These are phyloP conservation scores for Leptinotarsa haldemani DNA, from an alignment of 2,888 invertebrate species.

Conservation along the genomic window DNA sequence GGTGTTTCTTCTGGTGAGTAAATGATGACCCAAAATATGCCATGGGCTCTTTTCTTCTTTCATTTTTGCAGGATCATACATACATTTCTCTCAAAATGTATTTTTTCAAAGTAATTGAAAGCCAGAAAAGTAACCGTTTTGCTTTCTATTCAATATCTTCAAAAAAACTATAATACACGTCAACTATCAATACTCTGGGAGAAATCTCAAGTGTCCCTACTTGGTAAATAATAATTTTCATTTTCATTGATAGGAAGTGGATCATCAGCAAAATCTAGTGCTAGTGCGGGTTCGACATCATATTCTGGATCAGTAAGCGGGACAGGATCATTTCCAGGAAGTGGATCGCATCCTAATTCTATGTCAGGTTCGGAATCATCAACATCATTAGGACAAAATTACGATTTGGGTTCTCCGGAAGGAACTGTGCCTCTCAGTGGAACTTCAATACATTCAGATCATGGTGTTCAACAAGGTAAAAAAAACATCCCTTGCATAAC, in stretches of 20 bases:
- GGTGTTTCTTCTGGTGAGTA: background rate
- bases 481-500: background rate
- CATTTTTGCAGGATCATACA: too few species aligned
- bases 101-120: too few species aligned
- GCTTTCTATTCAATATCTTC: background rate
- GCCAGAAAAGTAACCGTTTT: background rate
- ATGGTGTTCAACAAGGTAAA: background rate
- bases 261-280: slow-evolving; percentile 18
- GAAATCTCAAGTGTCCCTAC: too few species aligned
- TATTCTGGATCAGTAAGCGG: slow-evolving; percentile 25
- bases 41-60: too few species aligned
- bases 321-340: background rate
- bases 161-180: background rate
- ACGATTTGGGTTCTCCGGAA: background rate
- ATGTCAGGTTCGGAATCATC: too few species aligned
- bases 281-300: slow-evolving; percentile 12
- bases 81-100: too few species aligned
- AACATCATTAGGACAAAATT: background rate
- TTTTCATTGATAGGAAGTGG: background rate
- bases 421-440: background rate
- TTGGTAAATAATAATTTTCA: background rate
- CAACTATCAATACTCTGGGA: too few species aligned
- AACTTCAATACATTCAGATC: background rate
- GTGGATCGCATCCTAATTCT: background rate
- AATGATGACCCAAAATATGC: too few species aligned